Percentiles rank a stretch among this genome's conserved stretches.
Conservation (phyloP, 2,113 vertebrate species). For the Epinephelus fuscoguttatus region DNA sequence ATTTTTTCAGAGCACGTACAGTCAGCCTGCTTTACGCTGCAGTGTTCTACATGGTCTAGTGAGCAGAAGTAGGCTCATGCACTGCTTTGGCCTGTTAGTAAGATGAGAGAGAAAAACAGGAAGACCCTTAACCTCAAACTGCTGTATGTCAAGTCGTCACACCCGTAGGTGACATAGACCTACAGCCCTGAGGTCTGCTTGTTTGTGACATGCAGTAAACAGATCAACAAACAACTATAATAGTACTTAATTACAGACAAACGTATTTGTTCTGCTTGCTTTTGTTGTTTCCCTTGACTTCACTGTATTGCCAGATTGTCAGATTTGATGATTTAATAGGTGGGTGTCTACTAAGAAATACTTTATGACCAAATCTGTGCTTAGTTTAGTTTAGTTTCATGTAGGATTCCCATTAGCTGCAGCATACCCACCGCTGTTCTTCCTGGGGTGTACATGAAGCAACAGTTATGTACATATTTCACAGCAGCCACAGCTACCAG, state of each 20-base stretch:
- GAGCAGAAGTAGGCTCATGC: background rate
- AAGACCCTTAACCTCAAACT: conserved; percentile 4
- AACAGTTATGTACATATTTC: background rate
- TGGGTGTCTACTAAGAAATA: no score
- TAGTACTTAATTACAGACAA: background rate
- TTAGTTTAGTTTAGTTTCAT: no score
- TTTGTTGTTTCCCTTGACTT: background rate
- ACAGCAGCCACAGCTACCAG: background rate
- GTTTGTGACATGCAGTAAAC: background rate
- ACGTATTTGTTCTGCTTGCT: background rate
- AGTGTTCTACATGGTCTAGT: background rate
- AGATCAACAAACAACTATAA: background rate
- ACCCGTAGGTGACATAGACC: background rate
- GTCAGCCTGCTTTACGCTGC: background rate
- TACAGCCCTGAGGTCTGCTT: background rate
- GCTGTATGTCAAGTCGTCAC: background rate
- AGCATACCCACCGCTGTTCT: no score
- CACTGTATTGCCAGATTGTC: background rate
- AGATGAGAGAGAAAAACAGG: conserved; percentile 7
- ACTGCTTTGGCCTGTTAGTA: background rate
- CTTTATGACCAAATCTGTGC: no score
- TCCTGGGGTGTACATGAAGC: background rate
- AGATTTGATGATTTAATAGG: no score
- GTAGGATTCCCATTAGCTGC: no score
- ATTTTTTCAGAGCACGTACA: no score